Evolutionary conservation across 2,888 invertebrate genomes (phyloP).

Genomic region (Volucella inanis): DNA sequence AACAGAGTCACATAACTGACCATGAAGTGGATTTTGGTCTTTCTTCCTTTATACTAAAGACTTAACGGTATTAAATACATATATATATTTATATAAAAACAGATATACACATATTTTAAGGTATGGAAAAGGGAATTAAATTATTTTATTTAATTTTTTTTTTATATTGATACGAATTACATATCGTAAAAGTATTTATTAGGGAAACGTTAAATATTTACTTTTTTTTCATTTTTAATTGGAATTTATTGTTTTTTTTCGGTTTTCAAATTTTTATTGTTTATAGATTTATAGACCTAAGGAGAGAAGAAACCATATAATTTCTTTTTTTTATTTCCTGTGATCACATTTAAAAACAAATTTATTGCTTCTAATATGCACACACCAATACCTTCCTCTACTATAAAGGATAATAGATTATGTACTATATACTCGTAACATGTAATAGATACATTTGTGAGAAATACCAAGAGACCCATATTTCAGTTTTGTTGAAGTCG

Average conservation of each 20-base stretch:
- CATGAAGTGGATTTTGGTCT: constrained; percentile 16
- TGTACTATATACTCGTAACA: constrained; percentile 63
- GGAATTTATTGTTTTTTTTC: constrained; percentile 15
- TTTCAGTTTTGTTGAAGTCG: constrained; percentile 74
- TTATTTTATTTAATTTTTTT: constrained; percentile 2
- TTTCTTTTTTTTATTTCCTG: constrained; percentile 44
- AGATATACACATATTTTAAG: constrained; percentile 2
- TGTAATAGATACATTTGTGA: constrained; percentile 75
- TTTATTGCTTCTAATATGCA: constrained; percentile 77
- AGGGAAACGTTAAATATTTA: constrained; percentile 10
- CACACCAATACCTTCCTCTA: constrained; percentile 74
- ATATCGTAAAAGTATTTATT: constrained; percentile 12
- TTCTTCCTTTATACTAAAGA: constrained; percentile 2
- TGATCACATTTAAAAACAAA: constrained; percentile 38
- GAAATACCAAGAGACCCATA: constrained; percentile 78
- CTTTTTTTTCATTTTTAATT: constrained; percentile 27
- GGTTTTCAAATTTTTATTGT: constrained; percentile 13
- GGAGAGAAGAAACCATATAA: constrained; percentile 60
- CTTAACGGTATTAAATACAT: constrained; percentile 2
- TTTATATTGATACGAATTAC: constrained; percentile 18
- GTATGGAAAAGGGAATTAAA: constrained; percentile 43
- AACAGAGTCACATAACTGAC: constrained; percentile 28
- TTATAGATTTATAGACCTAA: constrained; percentile 41
- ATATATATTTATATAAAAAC: neutral
- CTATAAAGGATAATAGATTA: constrained; percentile 57